Percentiles rank a stretch among this genome's conserved stretches.
phyloP scores from a whole-genome alignment of 2,797 vertebrate genomes.

The Xyrichtys novacula region DNA sequence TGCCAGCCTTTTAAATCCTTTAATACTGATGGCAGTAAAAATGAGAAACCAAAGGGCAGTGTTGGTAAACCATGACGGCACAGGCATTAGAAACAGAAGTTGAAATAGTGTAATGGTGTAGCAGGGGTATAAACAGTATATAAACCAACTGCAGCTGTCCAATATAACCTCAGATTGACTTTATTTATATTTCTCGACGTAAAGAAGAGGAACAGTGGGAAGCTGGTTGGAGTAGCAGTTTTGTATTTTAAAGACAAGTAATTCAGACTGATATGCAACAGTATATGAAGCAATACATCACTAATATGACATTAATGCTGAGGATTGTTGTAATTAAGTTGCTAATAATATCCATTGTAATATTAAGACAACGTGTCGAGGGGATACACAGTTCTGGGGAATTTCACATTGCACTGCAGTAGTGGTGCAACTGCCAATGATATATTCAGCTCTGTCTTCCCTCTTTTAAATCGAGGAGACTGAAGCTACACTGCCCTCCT shows the following conservation, averaged over 20 bases:
- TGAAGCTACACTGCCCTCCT: slow-evolving; percentile 73
- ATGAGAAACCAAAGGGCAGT: no score
- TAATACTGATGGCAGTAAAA: no score
- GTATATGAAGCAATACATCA: background rate
- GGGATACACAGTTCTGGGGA: slow-evolving; percentile 61
- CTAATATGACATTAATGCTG: background rate
- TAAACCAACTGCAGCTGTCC: slow-evolving; percentile 15
- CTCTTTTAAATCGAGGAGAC: slow-evolving; percentile 51
- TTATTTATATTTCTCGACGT: slow-evolving; percentile 10
- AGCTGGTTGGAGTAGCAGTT: slow-evolving; percentile 34
- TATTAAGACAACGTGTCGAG: slow-evolving; percentile 34
- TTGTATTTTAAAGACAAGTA: slow-evolving; percentile 16
- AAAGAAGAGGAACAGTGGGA: background rate
- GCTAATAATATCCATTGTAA: background rate
- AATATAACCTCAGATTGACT: slow-evolving; percentile 21
- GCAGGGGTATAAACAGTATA: no score
- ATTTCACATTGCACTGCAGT: slow-evolving; percentile 70
- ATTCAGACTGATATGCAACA: slow-evolving; percentile 21
- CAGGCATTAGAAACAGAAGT: no score
- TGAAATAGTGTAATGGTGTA: no score
- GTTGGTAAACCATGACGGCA: slow-evolving; percentile 2
- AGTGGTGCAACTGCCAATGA: slow-evolving; percentile 67
- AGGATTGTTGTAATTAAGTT: background rate
- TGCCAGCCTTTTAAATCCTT: no score
- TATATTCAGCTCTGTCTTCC: slow-evolving; percentile 69